Percentiles rank a stretch among this genome's conserved stretches.
phyloP scores from a whole-genome alignment of 2,113 vertebrate species.

The Ceuthmochares aereus region DNA sequence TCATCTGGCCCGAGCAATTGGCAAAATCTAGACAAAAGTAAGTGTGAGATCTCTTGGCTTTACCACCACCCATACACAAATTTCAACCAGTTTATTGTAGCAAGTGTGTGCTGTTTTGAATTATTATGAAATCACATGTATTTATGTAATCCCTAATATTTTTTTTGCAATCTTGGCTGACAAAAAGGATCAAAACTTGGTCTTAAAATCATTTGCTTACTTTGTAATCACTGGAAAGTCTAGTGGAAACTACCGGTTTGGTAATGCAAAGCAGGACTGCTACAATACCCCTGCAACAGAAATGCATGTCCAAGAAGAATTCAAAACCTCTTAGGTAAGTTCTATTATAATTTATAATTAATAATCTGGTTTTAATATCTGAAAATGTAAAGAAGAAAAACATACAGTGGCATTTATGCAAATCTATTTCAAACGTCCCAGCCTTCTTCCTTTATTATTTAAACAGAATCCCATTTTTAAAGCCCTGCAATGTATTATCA shows the following conservation, averaged over 20 bases:
- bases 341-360: background rate
- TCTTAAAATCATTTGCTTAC: background rate
- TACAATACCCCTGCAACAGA: background rate
- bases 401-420: background rate
- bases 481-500: background rate
- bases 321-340: background rate
- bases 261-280: background rate
- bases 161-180: background rate
- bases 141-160: background rate
- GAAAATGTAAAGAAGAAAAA: background rate
- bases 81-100: background rate
- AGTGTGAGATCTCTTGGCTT: background rate
- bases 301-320: background rate
- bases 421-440: background rate
- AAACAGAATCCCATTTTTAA: background rate
- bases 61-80: background rate
- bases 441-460: background rate
- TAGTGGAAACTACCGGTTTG: background rate
- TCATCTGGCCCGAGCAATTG: background rate
- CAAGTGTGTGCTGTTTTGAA: background rate
- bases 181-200: background rate
- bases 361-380: background rate
- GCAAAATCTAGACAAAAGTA: background rate
- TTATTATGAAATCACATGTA: background rate
- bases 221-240: background rate